These are phyloP conservation scores for Seira ritae DNA, from an alignment of 2,888 invertebrate species.

Conservation along the genomic window DNA sequence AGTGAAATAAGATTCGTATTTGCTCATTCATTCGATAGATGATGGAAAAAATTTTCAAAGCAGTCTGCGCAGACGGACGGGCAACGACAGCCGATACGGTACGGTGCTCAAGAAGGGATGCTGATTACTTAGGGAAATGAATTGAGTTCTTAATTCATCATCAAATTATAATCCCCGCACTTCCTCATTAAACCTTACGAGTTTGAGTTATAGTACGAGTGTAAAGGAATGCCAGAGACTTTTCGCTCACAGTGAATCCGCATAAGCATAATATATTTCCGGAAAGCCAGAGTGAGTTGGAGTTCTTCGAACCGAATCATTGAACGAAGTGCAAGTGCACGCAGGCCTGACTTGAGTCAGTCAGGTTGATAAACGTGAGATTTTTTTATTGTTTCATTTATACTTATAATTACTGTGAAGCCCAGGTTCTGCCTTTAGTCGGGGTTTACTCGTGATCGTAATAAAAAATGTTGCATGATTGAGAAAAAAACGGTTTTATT, in stretches of 20 bases:
- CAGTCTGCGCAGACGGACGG: slow-evolving; percentile 8
- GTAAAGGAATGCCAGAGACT: not conserved
- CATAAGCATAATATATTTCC: not conserved
- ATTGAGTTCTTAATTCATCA: not conserved
- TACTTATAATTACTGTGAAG: not conserved
- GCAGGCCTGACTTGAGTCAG: not conserved
- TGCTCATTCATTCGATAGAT: not conserved
- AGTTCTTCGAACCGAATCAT: slow-evolving; percentile 12
- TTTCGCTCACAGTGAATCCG: not conserved
- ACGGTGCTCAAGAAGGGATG: not conserved
- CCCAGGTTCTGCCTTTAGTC: not conserved
- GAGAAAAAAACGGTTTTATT: slow-evolving; percentile 11
- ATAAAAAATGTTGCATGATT: not conserved
- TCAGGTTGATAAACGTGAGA: slow-evolving; percentile 9
- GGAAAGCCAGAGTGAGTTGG: not conserved
- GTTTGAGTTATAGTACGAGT: not conserved
- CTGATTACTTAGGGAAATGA: not conserved
- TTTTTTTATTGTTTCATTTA: slow-evolving; percentile 6
- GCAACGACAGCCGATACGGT: slow-evolving; percentile 7
- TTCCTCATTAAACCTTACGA: not conserved
- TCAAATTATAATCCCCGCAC: not conserved
- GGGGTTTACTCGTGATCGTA: slow-evolving; percentile 10
- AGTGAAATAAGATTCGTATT: not conserved
- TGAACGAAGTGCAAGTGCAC: not conserved
- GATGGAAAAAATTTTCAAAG: not conserved